Evolutionary conservation across 2,888 invertebrate species (phyloP), one percentile per base, ranked within the genome.

Genomic region (Rhodophaea formosa): DNA sequence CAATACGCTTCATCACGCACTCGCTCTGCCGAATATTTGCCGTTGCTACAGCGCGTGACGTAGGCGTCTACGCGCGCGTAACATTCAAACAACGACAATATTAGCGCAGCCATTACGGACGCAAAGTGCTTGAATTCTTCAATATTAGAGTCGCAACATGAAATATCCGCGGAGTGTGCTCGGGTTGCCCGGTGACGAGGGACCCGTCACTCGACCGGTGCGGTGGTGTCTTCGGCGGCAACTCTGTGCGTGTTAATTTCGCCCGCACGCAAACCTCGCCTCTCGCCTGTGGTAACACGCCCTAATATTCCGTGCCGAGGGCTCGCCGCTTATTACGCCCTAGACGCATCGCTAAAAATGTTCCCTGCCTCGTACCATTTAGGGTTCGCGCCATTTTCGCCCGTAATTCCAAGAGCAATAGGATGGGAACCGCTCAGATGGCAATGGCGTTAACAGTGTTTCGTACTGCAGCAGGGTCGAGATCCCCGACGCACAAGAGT

Each of bases 401-500:
- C 71, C 75, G 70, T 87, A 82, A 69, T 61, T 51, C 59, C 54
- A 53, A 17, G 10, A 44, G 1, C 30, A 55, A 65, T 76, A 77
- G 77, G 71, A 62, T 54, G 60, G 77, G 69, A 79, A 74, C 71
- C 47, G 72, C 63, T 62, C 73, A 79, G 56, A 60, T 53, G 59
- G 57, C 42, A 53, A 44, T 46, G 82, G 75, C 77, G 72, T 66
- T 78, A 80, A 79, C 69, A 76, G 74, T 79, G 72, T 84, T 86
- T 80, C 71, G 80, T 68, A 69, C 65, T 70, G 69, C 61, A 68
- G 69, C 72, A 70, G 73, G 81, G 79, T 80, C 76, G 84, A 85
- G 84, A 86, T 85, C 83, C 88, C 88, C 84, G 81, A 84, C 86
- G 85, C 85, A 86, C 88, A 84, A 85, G 87, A 88, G 88, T 82